Evolutionary conservation across 2,888 invertebrate species (phyloP).

Genomic region (Agrochola lota): DNA sequence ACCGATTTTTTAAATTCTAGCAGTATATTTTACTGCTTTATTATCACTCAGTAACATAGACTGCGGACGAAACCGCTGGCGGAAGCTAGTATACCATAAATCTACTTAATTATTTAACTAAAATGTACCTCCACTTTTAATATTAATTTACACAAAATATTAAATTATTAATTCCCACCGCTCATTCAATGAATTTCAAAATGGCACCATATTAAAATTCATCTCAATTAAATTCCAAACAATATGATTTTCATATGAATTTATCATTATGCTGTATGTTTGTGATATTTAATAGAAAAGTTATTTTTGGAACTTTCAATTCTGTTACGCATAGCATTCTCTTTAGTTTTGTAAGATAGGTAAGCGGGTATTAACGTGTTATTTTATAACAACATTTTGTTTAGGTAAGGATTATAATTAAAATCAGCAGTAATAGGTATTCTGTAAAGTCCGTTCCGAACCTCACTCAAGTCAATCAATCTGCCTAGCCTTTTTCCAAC

Average conservation of each 20-base stretch:
- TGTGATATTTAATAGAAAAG: neutral
- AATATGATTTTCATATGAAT: constrained; percentile 32
- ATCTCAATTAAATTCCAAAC: constrained; percentile 5
- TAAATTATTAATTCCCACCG: constrained; percentile 26
- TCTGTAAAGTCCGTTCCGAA: too few species aligned
- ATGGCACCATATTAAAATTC: constrained; percentile 17
- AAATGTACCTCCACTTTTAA: neutral
- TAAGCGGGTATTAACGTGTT: neutral
- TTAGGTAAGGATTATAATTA: neutral
- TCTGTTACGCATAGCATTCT: neutral
- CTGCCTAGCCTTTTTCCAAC: too few species aligned
- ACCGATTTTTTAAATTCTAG: too few species aligned
- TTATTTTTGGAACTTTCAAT: neutral
- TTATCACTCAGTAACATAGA: too few species aligned
- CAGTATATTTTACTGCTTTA: too few species aligned
- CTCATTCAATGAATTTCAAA: constrained; percentile 16
- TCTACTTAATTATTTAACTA: constrained; percentile 1
- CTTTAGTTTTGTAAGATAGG: neutral
- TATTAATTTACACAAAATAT: constrained; percentile 18
- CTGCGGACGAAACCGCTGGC: too few species aligned
- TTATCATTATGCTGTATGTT: neutral
- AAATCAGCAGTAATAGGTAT: too few species aligned
- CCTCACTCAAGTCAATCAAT: too few species aligned
- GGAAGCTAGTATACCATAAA: neutral
- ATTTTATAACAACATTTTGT: neutral